phyloP scores from a whole-genome alignment of 2,797 vertebrate species.

The Otus scops region DNA sequence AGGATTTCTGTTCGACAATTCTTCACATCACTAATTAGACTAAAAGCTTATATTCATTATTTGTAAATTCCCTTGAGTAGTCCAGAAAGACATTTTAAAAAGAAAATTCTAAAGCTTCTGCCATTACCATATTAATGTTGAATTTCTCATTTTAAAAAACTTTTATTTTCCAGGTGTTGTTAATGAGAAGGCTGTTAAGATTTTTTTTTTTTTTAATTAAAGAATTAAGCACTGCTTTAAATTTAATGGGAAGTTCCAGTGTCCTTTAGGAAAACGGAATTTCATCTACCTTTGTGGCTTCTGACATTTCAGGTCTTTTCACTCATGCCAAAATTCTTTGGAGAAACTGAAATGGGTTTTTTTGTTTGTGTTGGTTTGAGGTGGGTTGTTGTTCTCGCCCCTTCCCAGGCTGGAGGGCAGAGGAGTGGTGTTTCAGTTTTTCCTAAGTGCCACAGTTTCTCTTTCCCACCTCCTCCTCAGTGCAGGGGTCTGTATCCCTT shows the following conservation, averaged over 20 bases:
- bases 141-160: background rate
- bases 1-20: background rate
- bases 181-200: background rate
- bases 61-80: background rate
- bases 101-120: background rate
- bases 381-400: background rate
- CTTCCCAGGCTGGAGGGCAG: too few relatives aligned
- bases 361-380: background rate
- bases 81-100: background rate
- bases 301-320: background rate
- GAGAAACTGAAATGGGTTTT: background rate
- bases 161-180: background rate
- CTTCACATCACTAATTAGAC: background rate
- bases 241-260: background rate
- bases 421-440: background rate
- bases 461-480: background rate
- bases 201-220: background rate
- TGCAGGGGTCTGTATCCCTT: background rate
- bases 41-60: constrained; percentile 27
- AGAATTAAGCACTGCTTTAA: background rate
- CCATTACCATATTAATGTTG: background rate
- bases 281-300: background rate
- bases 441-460: background rate
- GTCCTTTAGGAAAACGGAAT: background rate
- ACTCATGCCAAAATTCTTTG: background rate